Percentiles rank a stretch among this genome's conserved stretches.
Conservation (phyloP, 1,140 invertebrate species). For the Lucilia sericata region DNA sequence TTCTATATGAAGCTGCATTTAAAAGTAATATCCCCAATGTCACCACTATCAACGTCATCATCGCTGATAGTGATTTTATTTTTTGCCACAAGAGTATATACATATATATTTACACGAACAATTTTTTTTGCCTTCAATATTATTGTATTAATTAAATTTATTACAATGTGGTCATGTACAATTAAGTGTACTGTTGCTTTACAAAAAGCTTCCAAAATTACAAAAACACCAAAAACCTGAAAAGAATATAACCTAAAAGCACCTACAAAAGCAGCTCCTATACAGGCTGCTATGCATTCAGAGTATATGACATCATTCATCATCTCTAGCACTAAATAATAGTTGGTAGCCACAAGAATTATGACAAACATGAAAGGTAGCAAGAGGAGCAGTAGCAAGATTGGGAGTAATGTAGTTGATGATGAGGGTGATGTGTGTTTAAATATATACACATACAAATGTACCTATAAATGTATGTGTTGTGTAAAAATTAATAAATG, state of each 20-base stretch:
- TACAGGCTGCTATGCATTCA: neutral
- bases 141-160: conserved; percentile 49
- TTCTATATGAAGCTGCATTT: too few relatives aligned
- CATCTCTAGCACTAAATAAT: neutral
- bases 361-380: neutral
- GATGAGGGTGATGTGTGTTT: neutral
- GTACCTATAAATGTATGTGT: neutral
- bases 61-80: neutral
- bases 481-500: conserved; percentile 8
- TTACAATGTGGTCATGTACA: conserved; percentile 46
- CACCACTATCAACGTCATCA: neutral
- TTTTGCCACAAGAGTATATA: neutral
- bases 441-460: neutral
- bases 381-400: too few relatives aligned
- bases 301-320: neutral
- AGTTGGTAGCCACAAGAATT: neutral
- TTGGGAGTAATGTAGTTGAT: neutral
- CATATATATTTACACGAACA: neutral
- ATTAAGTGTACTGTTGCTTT: conserved; percentile 31
- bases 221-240: neutral
- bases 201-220: neutral
- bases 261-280: neutral
- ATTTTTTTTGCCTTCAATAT: conserved; percentile 23
- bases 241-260: neutral
- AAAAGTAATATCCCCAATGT: too few relatives aligned